Conservation (phyloP, 2,888 invertebrate genomes). For the Xylota sylvarum region DNA sequence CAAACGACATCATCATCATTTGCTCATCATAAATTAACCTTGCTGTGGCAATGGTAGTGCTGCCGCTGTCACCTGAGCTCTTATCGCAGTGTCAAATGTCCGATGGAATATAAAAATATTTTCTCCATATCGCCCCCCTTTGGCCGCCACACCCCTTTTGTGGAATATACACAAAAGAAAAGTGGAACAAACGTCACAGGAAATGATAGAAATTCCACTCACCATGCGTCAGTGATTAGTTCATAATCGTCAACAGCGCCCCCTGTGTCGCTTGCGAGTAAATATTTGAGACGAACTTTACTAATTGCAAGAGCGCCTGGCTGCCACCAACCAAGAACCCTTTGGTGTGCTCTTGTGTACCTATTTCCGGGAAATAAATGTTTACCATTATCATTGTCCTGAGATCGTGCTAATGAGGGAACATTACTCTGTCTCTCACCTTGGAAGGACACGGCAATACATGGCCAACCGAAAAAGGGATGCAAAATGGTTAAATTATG, state of each 20-base stretch:
- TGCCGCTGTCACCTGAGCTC: slow-evolving; percentile 66
- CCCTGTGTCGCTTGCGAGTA: slow-evolving; percentile 27
- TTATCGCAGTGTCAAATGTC: slow-evolving; percentile 65
- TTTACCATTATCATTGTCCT: slow-evolving; percentile 54
- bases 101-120: slow-evolving; percentile 24
- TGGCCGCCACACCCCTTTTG: not conserved
- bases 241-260: slow-evolving; percentile 50
- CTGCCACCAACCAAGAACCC: slow-evolving; percentile 10
- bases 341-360: slow-evolving; percentile 30
- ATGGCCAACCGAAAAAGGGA: slow-evolving; percentile 23
- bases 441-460: slow-evolving; percentile 7
- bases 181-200: slow-evolving; percentile 41
- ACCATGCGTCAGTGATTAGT: slow-evolving; percentile 11
- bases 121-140: slow-evolving; percentile 34
- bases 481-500: slow-evolving; percentile 71
- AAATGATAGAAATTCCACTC: slow-evolving; percentile 22
- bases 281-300: slow-evolving; percentile 52
- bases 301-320: slow-evolving; percentile 47
- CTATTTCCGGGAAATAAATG: slow-evolving; percentile 68
- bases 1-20: slow-evolving; percentile 62
- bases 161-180: not conserved
- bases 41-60: slow-evolving; percentile 45
- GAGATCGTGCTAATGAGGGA: slow-evolving; percentile 70
- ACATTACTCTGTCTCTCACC: slow-evolving; percentile 55
- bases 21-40: slow-evolving; percentile 74